Evolutionary conservation across 2,888 invertebrate species (phyloP).

Genomic region (Pristionchus maxplancki): DNA sequence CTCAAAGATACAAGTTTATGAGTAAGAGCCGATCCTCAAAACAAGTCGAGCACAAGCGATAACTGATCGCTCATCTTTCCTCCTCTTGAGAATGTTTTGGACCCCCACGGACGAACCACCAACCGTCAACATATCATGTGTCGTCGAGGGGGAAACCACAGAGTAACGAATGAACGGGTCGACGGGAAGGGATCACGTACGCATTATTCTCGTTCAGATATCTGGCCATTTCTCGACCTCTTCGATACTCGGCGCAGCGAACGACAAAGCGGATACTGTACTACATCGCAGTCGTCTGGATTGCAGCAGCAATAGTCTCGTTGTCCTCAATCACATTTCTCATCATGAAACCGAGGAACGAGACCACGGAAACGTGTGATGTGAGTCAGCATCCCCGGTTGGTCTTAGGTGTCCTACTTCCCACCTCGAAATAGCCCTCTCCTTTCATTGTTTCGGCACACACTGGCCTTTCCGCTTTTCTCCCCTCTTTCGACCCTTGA

Average conservation of each 20-base stretch:
- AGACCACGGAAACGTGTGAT: conserved; percentile 27
- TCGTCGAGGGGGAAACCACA: background rate
- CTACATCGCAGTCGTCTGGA: conserved; percentile 91
- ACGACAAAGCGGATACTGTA: conserved; percentile 91
- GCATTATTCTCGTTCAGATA: conserved; percentile 58
- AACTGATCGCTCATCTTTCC: background rate
- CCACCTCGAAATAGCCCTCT: background rate
- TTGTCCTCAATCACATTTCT: conserved; percentile 88
- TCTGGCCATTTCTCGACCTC: conserved; percentile 63
- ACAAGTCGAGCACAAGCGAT: background rate
- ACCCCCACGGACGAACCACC: background rate
- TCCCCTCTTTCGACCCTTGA: background rate
- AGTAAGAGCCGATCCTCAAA: background rate
- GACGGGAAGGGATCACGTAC: background rate
- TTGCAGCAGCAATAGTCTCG: conserved; percentile 93
- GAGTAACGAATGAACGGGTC: background rate
- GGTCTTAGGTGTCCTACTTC: background rate
- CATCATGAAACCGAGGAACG: conserved; percentile 42
- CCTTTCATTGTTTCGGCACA: background rate
- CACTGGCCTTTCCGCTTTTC: conserved; percentile 19
- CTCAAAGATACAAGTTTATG: background rate
- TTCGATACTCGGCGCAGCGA: conserved; percentile 78
- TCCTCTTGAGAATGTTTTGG: background rate
- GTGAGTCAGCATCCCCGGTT: background rate
- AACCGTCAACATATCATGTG: conserved; percentile 40